Evolutionary conservation across 1,140 invertebrate genomes (phyloP), one percentile per base, ranked within the genome.

Genomic region (Bombus sylvicola): DNA sequence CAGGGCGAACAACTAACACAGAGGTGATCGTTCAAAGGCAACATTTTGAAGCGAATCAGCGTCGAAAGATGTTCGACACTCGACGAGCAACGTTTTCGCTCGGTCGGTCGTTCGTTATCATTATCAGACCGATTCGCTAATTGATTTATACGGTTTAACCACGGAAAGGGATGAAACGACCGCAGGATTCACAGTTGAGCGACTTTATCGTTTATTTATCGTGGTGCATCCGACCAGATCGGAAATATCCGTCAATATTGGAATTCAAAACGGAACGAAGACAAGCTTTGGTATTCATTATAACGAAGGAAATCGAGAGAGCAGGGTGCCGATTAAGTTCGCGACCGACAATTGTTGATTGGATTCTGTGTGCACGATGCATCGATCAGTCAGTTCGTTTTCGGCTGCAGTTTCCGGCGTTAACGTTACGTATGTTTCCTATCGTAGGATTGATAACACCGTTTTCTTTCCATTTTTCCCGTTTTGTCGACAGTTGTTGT

Each of bases 141-240:
- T 94, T 93, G 92, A 93, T 93, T 93, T 92, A 93, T 93, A 90
- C 89, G 91, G 93, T 93, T 92, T 88, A 91, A 91, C 87, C 81
- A 37, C 85, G 88, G 81, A 91, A 92, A 92, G 91, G 71, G 41
- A 91, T 82, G 69, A 72, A 91, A 81, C 83, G 85, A 78, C 76
- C 87, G 79, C 83, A 83, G 80, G 89, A 89, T 88, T 86, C 89
- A 85, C 90, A 83, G 84, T 77, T 57, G 74, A 80, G n/a, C 82
- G 84, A 88, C 86, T 88, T 88, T 92, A 92, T 90, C 89, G 88
- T 88, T 92, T 91, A 91, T 93, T 93, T 92, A 91, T 92, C 87
- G 85, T 80, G 75, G 86, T 57, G 43, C 66, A 85, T 82, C 80
- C 73, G 73, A 3, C 1, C 31, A 3, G 37, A 10, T 13, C 85